phyloP scores from a whole-genome alignment of 1,140 invertebrate species.

The Patella vulgata region DNA sequence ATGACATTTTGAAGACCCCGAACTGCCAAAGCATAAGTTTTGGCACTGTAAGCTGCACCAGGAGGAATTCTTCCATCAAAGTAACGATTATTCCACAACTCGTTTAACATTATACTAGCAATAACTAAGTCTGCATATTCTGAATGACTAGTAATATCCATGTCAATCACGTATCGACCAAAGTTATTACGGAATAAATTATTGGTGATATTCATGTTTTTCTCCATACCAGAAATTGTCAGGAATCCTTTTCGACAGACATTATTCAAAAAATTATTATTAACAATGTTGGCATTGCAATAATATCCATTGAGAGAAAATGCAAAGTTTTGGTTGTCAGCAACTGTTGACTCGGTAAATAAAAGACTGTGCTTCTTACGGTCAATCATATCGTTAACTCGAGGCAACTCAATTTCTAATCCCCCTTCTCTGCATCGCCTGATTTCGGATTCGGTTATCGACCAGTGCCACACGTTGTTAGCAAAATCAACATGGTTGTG shows the following conservation, averaged over 20 bases:
- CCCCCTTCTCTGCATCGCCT: slow-evolving; percentile 77
- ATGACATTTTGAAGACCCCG: slow-evolving; percentile 94
- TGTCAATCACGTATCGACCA: slow-evolving; percentile 83
- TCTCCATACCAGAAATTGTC: slow-evolving; percentile 94
- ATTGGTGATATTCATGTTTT: slow-evolving; percentile 82
- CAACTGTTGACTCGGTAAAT: slow-evolving; percentile 50
- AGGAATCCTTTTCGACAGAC: slow-evolving; percentile 85
- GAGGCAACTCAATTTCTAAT: slow-evolving; percentile 74
- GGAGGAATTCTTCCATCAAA: slow-evolving; percentile 18
- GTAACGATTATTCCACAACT: slow-evolving; percentile 77
- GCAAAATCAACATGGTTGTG: slow-evolving; percentile 67
- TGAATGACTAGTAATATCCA: slow-evolving; percentile 90
- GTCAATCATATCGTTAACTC: slow-evolving; percentile 54
- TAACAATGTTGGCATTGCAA: slow-evolving; percentile 78
- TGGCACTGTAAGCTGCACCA: slow-evolving; percentile 43
- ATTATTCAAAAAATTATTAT: slow-evolving; percentile 88
- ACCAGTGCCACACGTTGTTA: slow-evolving; percentile 67
- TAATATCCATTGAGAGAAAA: slow-evolving; percentile 84
- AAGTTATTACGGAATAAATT: slow-evolving; percentile 83
- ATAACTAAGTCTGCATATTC: slow-evolving; percentile 87
- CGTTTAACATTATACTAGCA: slow-evolving; percentile 83
- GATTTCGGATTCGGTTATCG: slow-evolving; percentile 79
- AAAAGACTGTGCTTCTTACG: slow-evolving; percentile 52
- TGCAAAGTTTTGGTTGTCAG: slow-evolving; percentile 55
- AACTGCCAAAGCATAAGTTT: slow-evolving; percentile 83